These are phyloP conservation scores for Gymnogyps californianus DNA, from an alignment of 2,113 vertebrate genomes.

Conservation along the genomic window DNA sequence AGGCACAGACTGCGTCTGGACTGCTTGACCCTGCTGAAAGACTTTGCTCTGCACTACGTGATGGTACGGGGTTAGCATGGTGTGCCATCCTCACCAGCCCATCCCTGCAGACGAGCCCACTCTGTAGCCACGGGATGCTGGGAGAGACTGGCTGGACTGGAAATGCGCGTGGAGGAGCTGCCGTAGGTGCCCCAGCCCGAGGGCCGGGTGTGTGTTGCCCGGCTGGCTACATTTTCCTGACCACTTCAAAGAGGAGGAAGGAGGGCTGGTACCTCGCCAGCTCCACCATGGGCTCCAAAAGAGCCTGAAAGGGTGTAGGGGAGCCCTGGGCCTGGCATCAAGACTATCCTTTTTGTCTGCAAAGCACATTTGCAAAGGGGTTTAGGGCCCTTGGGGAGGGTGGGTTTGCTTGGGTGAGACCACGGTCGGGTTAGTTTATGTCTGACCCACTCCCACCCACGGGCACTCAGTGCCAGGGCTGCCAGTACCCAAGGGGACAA, in stretches of 20 bases:
- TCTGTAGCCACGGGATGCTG: background rate
- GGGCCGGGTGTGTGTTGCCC: background rate
- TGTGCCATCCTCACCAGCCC: background rate
- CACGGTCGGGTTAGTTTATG: accelerated
- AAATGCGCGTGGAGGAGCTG: background rate
- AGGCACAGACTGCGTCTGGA: background rate
- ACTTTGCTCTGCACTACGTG: background rate
- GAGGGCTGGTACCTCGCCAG: background rate
- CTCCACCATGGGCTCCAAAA: background rate
- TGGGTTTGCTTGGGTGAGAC: background rate
- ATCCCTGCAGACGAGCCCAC: background rate
- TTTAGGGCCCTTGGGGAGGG: background rate
- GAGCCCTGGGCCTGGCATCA: background rate
- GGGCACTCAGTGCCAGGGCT: accelerated
- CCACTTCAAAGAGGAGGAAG: slow-evolving; percentile 31
- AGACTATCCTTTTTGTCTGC: background rate
- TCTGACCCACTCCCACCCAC: accelerated
- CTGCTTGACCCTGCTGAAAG: background rate
- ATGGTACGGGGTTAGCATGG: accelerated
- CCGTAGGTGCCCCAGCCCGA: background rate
- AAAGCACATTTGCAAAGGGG: background rate
- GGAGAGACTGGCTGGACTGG: background rate
- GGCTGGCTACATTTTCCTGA: background rate
- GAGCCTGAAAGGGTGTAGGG: background rate
- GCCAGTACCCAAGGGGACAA: background rate